Base-by-base conservation (phyloP, 2,113 vertebrate species). In the Phylloscopus whistleri region DNA sequence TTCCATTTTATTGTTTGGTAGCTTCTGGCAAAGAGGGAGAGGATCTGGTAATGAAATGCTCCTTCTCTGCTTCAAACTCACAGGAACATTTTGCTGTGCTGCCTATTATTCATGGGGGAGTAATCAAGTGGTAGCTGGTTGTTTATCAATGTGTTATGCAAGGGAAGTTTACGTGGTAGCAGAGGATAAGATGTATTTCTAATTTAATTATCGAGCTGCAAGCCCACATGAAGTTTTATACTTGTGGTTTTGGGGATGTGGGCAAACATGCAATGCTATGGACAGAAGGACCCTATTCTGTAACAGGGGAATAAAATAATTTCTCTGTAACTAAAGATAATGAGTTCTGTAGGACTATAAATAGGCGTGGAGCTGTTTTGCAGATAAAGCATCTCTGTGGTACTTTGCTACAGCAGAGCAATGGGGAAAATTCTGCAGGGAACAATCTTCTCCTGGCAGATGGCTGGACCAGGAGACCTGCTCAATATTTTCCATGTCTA, bases 1-100 rank as follows among this genome's bases (percentile, higher is more conserved):
- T 93, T 92, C 73, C 80, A 21, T 92, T 96, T 96, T 96, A 97
- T 84, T 79, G 76, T 90, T 84, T 81, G 93, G 93, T 96, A 84
- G 93, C 95, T 96, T 60, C 94, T 96, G 94, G 96, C 83, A 82
- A 96, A 84, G 88, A 86, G 41, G 56, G 64, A 88, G 68, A 92
- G 80, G 92, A 87, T 87, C 80, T 96, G 86, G 84, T 94, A 87
- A 95, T 95, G 92, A 93, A 90, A 94, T 76, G 53, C 16, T 62
- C 49, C 86, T 86, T 90, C 55, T 75, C 62, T 73, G 83, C 80
- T 95, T 84, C 75, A 84, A 67, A 80, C 3, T 2, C 64, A 18
- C 48, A 56, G 79, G 79, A 83, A 64, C 33, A 52, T 76, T 94
- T 92, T 90, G 59, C 85, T 86, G 22, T 27, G 70, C 64, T 88